A percentile compares a stretch with the other conserved stretches of the same genome.
Conservation (phyloP, 2,797 vertebrate species). For the Hydrocynus forskahlii region DNA sequence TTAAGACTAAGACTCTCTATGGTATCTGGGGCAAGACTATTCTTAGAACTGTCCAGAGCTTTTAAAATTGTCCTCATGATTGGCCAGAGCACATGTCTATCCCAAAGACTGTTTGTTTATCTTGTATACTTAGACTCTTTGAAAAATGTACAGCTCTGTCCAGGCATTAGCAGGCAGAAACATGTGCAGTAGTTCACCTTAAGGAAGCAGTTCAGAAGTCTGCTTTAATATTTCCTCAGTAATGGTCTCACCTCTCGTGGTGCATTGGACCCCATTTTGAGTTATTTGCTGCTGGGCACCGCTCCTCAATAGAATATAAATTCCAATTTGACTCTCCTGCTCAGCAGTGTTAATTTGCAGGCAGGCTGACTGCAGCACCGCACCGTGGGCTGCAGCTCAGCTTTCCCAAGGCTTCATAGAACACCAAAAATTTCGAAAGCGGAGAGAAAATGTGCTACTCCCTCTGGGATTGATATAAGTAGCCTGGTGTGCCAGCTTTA, state of each 20-base stretch:
- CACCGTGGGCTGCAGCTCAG: constrained; percentile 67
- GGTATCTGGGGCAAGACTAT: background rate
- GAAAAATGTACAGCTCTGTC: constrained; percentile 72
- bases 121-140: constrained; percentile 62
- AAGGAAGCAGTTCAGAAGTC: constrained; percentile 74
- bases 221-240: constrained; percentile 77
- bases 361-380: constrained; percentile 72
- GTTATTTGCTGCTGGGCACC: constrained; percentile 79
- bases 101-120: background rate
- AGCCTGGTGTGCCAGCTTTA: constrained; percentile 53
- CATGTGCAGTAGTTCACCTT: constrained; percentile 79
- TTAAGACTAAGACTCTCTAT: background rate
- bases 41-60: background rate
- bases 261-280: constrained; percentile 75
- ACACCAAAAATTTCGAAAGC: constrained; percentile 63
- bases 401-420: constrained; percentile 69
- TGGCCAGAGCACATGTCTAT: constrained; percentile 38
- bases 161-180: constrained; percentile 70
- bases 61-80: background rate
- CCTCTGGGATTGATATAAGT: constrained; percentile 51
- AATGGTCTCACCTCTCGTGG: constrained; percentile 69
- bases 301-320: constrained; percentile 80
- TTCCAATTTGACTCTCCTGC: constrained; percentile 79
- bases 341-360: constrained; percentile 80
- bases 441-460: constrained; percentile 45